Base-by-base conservation (phyloP, 2,888 invertebrate genomes). In the Trisateles emortualis region DNA sequence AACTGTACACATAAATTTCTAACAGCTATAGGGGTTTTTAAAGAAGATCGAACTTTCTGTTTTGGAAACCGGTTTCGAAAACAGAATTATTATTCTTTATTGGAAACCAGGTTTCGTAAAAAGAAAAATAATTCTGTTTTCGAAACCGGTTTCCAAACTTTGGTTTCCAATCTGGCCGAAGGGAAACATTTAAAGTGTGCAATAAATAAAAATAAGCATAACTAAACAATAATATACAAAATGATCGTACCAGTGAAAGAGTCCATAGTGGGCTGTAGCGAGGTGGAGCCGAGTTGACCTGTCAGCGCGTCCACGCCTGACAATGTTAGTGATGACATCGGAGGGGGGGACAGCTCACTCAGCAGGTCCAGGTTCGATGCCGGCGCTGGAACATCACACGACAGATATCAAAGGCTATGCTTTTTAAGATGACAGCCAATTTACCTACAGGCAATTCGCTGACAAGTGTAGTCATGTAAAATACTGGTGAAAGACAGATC, bases 331-430 rank as follows among this genome's bases (percentile, higher is more conserved):
- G 38, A 24, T 8, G 68, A 29, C 24, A 60, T 17, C 0, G 72
- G 62, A 0, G 78, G 47, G 0, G 76, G 54, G 0, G 79, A 52
- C 52, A 90, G 72, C 0, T 72, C 76, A 39, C 86, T 81, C 32
- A 91, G 79, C 0, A 92, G 83, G 73, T 89, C 90, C 66, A 90
- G 54, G 83, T 88, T 88, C n/a, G 91, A 88, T 0, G 86, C 54
- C 4, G 82, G 67, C 52, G 76, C 54, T 52, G 49, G 9, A 36
- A 40, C 24, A 10, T 1, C 3, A 10, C 10, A 13, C 19, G 2
- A n/a, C 2, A 19, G 10, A 38, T 1, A n/a, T 19, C 1, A 8
- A 8, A 8, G 1, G 1, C 9, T 3, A 6, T 26, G 9, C 26
- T 8, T 1, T 26, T 26, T 22, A 22, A 22, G 2, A 2, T 22